Evolutionary conservation across 2,888 invertebrate species (phyloP), one percentile per base, ranked within the genome.

Genomic region (Iselma pallidipennis): DNA sequence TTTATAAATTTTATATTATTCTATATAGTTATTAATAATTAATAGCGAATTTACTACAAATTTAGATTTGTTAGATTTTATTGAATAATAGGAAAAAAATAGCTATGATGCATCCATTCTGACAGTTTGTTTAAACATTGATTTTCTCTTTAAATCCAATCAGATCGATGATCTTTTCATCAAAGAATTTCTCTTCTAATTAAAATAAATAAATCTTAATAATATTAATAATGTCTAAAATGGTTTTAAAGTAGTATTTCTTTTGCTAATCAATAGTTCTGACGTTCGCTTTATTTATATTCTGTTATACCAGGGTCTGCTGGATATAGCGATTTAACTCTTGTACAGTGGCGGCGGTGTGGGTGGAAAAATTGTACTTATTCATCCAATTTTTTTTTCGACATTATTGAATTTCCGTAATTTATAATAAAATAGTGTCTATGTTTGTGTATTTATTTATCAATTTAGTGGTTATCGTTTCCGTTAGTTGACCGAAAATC

Each of bases 241-340:
- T 2, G 19, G 19, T 37, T 16, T n/a, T 19, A 7, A 16, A 37
- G 16, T 16, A 59, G 59, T 64, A 63, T 66, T 67, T 68, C 64
- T 65, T 64, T 56, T 57, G 70, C 73, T 74, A 78, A 78, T 78
- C 78, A 74, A 78, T 78, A 78, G 74, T 76, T 74, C 72, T 76
- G 75, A 76, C 76, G 76, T 75, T 75, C 67, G 71, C 74, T 76
- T 76, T 76, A 78, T 78, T 78, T 77, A 77, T 77, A 76, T 73
- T 76, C 75, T 67, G 66, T 59, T 66, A 64, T 66, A 73, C 73
- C 74, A 71, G 71, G 74, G 72, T 71, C 74, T 71, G 72, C 68
- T 70, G 67, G 72, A 73, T 67, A 68, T 57, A 23, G 55, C 26
- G 53, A 49, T 59, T 57, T 63, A 60, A 56, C 53, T 33, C 28